Conservation (phyloP, 2,888 invertebrate genomes). For the Callyntrura sp. region DNA sequence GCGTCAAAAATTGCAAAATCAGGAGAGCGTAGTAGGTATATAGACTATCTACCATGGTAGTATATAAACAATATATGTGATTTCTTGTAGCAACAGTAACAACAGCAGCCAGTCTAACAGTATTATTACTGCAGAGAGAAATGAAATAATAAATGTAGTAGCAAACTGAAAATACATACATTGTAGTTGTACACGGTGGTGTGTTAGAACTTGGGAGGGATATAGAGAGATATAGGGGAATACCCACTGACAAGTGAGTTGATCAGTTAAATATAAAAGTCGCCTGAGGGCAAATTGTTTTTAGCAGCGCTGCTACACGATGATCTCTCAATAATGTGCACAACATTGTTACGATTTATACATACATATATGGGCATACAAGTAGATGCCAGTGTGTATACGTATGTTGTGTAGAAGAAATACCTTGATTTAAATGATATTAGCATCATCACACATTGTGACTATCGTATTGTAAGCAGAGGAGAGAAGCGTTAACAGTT, state of each 20-base stretch:
- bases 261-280: slow-evolving; percentile 74
- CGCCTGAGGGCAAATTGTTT: slow-evolving; percentile 59
- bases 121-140: no score
- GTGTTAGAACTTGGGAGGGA: slow-evolving; percentile 32
- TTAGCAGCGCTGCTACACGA: slow-evolving; percentile 12
- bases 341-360: not conserved
- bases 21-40: no score
- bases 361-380: not conserved
- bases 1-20: no score
- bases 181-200: not conserved
- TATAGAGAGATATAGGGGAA: slow-evolving; percentile 25
- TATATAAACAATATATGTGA: no score
- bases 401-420: not conserved
- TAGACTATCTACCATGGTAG: no score
- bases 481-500: not conserved
- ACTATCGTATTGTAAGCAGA: not conserved
- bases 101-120: no score
- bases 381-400: not conserved
- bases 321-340: slow-evolving; percentile 55
- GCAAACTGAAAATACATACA: no score
- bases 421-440: not conserved
- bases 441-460: not conserved
- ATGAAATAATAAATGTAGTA: no score
- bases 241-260: slow-evolving; percentile 53
- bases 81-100: no score